Percentiles rank a stretch among this genome's conserved stretches.
These are phyloP conservation scores for Cremastobaeus sp. DNA, from an alignment of 2,888 invertebrate species.

Conservation along the genomic window DNA sequence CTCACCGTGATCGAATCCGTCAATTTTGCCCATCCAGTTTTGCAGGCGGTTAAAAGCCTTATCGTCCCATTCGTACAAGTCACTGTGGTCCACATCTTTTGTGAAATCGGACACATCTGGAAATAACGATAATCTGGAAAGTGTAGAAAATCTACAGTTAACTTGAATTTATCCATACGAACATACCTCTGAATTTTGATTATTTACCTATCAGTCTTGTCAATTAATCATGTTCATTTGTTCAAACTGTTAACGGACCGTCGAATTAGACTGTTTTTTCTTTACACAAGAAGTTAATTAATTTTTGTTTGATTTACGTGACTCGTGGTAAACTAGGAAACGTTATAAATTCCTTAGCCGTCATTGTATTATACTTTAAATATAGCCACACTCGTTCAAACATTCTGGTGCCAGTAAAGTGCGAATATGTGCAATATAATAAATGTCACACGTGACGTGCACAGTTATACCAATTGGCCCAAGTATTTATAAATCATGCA, in stretches of 20 bases:
- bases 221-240: too few relatives aligned
- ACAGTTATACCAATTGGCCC: constrained; percentile 28
- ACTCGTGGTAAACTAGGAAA: too few relatives aligned
- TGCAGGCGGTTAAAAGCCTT: constrained; percentile 48
- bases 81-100: constrained; percentile 62
- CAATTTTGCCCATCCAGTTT: constrained; percentile 36
- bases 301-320: too few relatives aligned
- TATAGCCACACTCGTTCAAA: constrained; percentile 19
- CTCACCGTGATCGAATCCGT: constrained; percentile 35
- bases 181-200: constrained; percentile 16
- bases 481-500: constrained; percentile 36
- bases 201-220: too few relatives aligned
- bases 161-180: constrained; percentile 59
- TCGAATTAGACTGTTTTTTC: too few relatives aligned
- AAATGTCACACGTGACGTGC: constrained; percentile 28
- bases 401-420: constrained; percentile 24
- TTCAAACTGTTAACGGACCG: too few relatives aligned
- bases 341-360: constrained; percentile 21
- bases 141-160: constrained; percentile 62
- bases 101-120: constrained; percentile 66
- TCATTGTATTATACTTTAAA: constrained; percentile 21
- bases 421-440: constrained; percentile 22
- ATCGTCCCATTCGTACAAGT: constrained; percentile 60
- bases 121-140: constrained; percentile 66
- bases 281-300: too few relatives aligned